Base-by-base conservation (phyloP, 2,888 invertebrate genomes). In the Temnothorax rugatulus region DNA sequence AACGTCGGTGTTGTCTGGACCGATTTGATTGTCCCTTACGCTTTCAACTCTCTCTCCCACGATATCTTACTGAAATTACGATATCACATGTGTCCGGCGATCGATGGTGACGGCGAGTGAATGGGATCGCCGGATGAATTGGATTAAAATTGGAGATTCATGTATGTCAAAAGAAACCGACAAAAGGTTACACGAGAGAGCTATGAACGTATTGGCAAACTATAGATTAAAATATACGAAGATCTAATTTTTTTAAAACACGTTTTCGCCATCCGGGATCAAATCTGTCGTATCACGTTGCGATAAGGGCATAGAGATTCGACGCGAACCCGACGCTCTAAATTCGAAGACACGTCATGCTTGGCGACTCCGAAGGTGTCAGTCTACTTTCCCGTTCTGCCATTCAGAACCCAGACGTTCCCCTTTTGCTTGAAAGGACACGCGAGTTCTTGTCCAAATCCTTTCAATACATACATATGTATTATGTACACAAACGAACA, bases 361-460 rank as follows among this genome's bases (percentile, higher is more conserved):
- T 82, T 68, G 76, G 84, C 86, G 88, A 87, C 68, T 87, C 47
- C 41, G 21, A 83, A 81, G 79, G 59, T 41, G 82, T 34, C 83
- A 64, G 47, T 63, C 85, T 74, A 76, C 76, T 87, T 71, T 52
- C 84, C 57, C 83, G 44, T 83, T 57, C 75, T 73, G 38, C 82
- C 59, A 82, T 41, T 66, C 68, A 66, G 15, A 57, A 52, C 34
- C 21, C 57, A 52, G 59, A 66, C 54, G 52, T 75, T 84, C 71
- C 77, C 77, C 77, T 87, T 61, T 87, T 84, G 52, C 64, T 79
- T 52, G 77, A 76, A 18, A 84, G 84, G 83, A 83, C 82, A 84
- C 84, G 50, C 83, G 86, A 82, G 74, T 89, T 86, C 91, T 91
- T 89, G 91, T 89, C 89, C 84, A 86, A 91, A 92, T 91, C 91